A percentile compares a stretch with the other conserved stretches of the same genome.
phyloP scores from a whole-genome alignment of 2,113 vertebrate species.

The Siniperca chuatsi region DNA sequence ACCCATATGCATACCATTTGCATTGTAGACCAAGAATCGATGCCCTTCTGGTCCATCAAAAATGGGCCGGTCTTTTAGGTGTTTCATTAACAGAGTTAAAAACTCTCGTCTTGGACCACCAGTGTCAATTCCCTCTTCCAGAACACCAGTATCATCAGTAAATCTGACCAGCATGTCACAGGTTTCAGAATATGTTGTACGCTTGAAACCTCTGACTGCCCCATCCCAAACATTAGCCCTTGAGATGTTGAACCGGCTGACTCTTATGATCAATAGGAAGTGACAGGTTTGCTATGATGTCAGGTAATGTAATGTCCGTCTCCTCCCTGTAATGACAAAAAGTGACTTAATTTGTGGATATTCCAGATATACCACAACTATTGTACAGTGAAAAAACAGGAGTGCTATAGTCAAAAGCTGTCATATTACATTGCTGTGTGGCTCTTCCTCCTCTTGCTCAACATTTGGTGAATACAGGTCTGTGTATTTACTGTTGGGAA shows the following conservation, averaged over 20 bases:
- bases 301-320: neutral
- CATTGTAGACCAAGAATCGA: conserved; percentile 57
- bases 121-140: conserved; percentile 47
- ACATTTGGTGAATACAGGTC: neutral
- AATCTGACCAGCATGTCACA: conserved; percentile 60
- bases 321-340: conserved; percentile 15
- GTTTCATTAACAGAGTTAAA: conserved; percentile 53
- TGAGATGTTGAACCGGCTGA: conserved; percentile 44
- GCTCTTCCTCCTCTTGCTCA: neutral
- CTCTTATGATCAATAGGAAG: conserved; percentile 19
- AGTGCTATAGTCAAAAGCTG: neutral
- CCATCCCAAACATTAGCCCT: conserved; percentile 34
- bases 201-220: conserved; percentile 47
- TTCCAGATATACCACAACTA: neutral
- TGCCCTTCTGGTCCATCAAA: conserved; percentile 59
- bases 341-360: neutral
- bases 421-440: conserved; percentile 1
- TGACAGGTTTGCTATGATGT: neutral
- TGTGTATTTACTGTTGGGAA: neutral
- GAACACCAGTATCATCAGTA: conserved; percentile 61
- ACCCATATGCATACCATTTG: conserved; percentile 23
- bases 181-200: conserved; percentile 44
- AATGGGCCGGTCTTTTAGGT: conserved; percentile 43
- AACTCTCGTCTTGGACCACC: conserved; percentile 57
- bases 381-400: neutral